Base-by-base conservation (phyloP, 2,888 invertebrate species). In the Agonopterix alstromeriana region DNA sequence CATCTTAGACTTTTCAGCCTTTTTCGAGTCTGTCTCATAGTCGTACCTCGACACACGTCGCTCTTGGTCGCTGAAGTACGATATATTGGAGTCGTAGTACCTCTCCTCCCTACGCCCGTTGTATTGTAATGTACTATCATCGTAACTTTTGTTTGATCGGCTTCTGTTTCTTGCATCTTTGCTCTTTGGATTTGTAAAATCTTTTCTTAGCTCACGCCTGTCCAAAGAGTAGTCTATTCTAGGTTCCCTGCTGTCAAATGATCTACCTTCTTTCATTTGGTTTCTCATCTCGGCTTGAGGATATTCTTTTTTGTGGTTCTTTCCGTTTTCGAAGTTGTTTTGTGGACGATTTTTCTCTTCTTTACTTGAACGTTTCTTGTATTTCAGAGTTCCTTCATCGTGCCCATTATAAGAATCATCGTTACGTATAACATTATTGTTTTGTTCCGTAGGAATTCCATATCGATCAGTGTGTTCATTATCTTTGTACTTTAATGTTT, bases 21-120 rank as follows among this genome's bases (percentile, higher is more conserved):
- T 89, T 54, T 89, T 89, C 1, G 89, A 89, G 67, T 89, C 89
- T 8, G 89, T 89, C 63, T 90, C 89, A 54, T 89, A 80, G 66
- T 87, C 89, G 54, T 86, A 89, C 42, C 82, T 71, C 4, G 84
- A 89, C 7, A 77, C 70, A 35, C 79, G 76, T 50, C 79, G 65
- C 54, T 83, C 83, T 67, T 86, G 82, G 53, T 84, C 86, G 58
- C 84, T 79, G 61, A 90, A 82, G 67, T 89, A 77, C 50, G 88
- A 88, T 63, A 88, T 87, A 53, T 88, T 87, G 4, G 87, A 68
- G 46, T 88, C 88, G 47, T 87, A 87, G 53, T 77, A 87, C 60
- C 86, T 77, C 43, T 88, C 87, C 51, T 85, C 86, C 56, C 76
- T 75, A 10, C 82, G 73, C 9, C 84, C 82, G 43, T 84, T 85